Evolutionary conservation across 2,797 vertebrate species (phyloP), one percentile per base, ranked within the genome.

Genomic region (Merluccius polli): DNA sequence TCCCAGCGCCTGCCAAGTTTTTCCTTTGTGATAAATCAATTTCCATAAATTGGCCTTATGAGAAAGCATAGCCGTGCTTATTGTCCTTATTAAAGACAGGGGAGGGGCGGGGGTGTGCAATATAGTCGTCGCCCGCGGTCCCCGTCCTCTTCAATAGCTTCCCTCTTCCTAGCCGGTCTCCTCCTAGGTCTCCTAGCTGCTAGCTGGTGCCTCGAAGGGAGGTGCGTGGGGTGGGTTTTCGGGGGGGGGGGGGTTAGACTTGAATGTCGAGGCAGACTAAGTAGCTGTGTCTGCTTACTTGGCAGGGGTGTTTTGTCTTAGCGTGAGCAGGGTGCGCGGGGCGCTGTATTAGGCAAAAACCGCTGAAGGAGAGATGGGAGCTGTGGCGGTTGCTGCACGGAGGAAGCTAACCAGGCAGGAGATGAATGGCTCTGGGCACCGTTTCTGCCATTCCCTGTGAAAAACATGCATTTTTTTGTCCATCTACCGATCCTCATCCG

Each of bases 71-170:
- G 84, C 81, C 44, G 15, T 83, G 86, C 90, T 90, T 88, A 90
- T 90, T 89, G 88, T 91, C 90, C 81, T 85, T 89, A 90, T 89
- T 90, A 88, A 86, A 88, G 91, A 88, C 83, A 83, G 72, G 75
- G 59, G 59, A 4, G 59, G 59, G n/a, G 59, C n/a, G 1, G 48
- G 48, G 86, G 86, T 84, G 83, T 77, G 84, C 86, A 86, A 84
- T 87, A 90, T 90, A 85, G 82, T 81, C 82, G 85, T 88, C 77
- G 84, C 82, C 82, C 76, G 77, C 80, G 89, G 88, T 89, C 86
- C 86, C 78, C 32, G 71, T 73, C 85, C 85, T 84, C 86, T 33
- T 21, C 89, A 85, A 88, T 89, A 77, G 81, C 79, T 76, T 82
- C 89, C 88, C 81, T 86, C 27, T 24, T 65, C 59, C 59, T 27